These are phyloP conservation scores for Xenopus laevis DNA, from an alignment of 2,113 vertebrate genomes.

Conservation along the genomic window DNA sequence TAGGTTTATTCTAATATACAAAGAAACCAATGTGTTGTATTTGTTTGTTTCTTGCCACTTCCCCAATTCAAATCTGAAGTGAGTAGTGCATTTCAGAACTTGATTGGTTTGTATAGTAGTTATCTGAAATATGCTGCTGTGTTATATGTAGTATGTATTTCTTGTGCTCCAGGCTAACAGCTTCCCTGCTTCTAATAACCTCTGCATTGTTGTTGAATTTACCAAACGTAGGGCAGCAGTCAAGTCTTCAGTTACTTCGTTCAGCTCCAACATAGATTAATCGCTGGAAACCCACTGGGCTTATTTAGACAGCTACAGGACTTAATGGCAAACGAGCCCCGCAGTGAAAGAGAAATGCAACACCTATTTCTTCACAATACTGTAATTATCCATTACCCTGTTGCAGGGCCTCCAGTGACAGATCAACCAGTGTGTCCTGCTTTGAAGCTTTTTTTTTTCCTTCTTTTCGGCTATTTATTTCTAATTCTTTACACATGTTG, in stretches of 20 bases:
- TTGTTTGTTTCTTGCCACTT: no score
- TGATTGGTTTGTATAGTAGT: background rate
- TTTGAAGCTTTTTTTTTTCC: background rate
- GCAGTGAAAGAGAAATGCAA: slow-evolving; percentile 2
- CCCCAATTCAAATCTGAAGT: no score
- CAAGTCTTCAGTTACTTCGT: slow-evolving; percentile 6
- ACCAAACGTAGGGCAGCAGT: slow-evolving; percentile 11
- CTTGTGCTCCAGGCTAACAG: slow-evolving; percentile 42
- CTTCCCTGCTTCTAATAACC: slow-evolving; percentile 40
- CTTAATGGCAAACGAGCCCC: background rate
- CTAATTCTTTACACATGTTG: no score
- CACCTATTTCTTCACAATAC: slow-evolving; percentile 4
- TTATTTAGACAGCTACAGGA: slow-evolving; percentile 1
- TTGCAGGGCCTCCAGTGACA: background rate
- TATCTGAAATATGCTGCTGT: background rate
- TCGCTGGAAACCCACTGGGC: slow-evolving; percentile 6
- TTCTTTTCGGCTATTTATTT: background rate
- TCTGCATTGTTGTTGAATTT: slow-evolving; percentile 24
- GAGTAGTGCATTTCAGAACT: no score
- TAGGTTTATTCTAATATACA: no score
- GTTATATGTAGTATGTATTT: slow-evolving; percentile 15
- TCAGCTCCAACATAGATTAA: background rate
- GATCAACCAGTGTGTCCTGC: background rate
- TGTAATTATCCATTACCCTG: background rate
- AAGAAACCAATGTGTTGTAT: no score